phyloP scores from a whole-genome alignment of 2,797 vertebrate genomes.

The Scyliorhinus canicula region DNA sequence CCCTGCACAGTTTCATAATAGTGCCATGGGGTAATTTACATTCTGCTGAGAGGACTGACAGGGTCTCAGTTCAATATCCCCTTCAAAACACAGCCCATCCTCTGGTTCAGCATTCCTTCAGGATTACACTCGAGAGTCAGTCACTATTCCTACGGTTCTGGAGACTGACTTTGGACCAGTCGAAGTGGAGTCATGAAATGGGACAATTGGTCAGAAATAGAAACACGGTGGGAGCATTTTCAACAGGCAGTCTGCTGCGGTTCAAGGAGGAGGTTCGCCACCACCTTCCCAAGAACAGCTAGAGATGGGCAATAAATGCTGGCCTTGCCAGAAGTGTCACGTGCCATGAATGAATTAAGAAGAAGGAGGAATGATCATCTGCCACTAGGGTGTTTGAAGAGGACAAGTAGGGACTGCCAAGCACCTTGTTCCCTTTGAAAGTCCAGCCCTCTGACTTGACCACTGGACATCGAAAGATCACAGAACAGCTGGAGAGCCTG shows the following conservation, averaged over 20 bases:
- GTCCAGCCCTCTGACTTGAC: constrained; percentile 55
- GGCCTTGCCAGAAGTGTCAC: not conserved
- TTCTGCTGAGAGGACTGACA: too few relatives aligned
- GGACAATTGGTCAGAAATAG: not conserved
- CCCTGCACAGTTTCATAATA: too few relatives aligned
- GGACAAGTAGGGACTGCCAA: constrained; percentile 47
- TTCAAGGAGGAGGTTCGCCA: not conserved
- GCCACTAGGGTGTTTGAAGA: not conserved
- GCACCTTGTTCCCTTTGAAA: constrained; percentile 58
- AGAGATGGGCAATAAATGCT: not conserved
- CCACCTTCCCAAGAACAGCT: not conserved
- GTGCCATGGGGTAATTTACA: too few relatives aligned
- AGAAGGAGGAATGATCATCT: not conserved
- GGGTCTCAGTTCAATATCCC: too few relatives aligned
- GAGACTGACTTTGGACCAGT: not conserved
- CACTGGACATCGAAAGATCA: constrained; percentile 55
- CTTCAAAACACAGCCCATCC: too few relatives aligned
- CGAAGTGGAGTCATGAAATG: not conserved
- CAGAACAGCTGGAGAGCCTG: constrained; percentile 51
- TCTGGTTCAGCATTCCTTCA: too few relatives aligned
- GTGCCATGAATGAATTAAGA: not conserved
- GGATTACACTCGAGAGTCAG: too few relatives aligned
- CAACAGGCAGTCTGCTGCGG: too few relatives aligned
- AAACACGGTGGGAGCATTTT: not conserved
- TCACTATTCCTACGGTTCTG: too few relatives aligned